A percentile compares a stretch with the other conserved stretches of the same genome.
phyloP scores from a whole-genome alignment of 35 echinoderm and acorn worm species.

The Apostichopus japonicus region DNA sequence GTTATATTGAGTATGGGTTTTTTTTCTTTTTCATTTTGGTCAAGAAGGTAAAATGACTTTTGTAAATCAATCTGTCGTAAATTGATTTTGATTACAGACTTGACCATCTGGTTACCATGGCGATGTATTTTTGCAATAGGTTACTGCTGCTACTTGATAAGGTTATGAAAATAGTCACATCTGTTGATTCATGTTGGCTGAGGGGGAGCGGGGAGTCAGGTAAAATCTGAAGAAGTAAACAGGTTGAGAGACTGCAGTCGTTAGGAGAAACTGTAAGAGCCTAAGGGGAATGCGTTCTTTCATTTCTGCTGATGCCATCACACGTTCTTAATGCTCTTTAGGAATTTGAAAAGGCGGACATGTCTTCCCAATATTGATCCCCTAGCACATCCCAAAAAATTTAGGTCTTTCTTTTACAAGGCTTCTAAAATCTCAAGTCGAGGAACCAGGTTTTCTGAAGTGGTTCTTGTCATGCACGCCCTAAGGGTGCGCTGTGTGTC shows the following conservation, averaged over 20 bases:
- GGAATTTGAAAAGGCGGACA: background rate
- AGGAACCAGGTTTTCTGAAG: background rate
- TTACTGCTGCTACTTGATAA: background rate
- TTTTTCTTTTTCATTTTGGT: background rate
- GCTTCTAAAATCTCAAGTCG: background rate
- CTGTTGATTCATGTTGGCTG: slow-evolving; percentile 17
- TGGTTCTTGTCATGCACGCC: background rate
- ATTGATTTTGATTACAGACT: background rate
- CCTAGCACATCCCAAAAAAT: background rate
- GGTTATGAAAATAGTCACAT: slow-evolving; percentile 38
- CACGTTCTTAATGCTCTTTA: slow-evolving; percentile 15
- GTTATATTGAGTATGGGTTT: no score
- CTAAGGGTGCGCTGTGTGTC: background rate
- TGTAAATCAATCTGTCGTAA: background rate
- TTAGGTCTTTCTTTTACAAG: slow-evolving; percentile 32
- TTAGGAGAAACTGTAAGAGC: background rate
- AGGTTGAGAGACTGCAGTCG: background rate
- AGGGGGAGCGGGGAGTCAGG: background rate
- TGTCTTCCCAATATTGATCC: slow-evolving; percentile 21
- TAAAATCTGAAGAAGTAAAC: background rate
- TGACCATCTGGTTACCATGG: slow-evolving; percentile 9
- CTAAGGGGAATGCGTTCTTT: background rate
- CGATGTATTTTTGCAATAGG: slow-evolving; percentile 1
- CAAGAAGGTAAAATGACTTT: background rate
- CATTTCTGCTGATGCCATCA: background rate